A percentile compares a stretch with the other conserved stretches of the same genome.
phyloP scores from a whole-genome alignment of 1,140 invertebrate species.

The Bombus vancouverensis region DNA sequence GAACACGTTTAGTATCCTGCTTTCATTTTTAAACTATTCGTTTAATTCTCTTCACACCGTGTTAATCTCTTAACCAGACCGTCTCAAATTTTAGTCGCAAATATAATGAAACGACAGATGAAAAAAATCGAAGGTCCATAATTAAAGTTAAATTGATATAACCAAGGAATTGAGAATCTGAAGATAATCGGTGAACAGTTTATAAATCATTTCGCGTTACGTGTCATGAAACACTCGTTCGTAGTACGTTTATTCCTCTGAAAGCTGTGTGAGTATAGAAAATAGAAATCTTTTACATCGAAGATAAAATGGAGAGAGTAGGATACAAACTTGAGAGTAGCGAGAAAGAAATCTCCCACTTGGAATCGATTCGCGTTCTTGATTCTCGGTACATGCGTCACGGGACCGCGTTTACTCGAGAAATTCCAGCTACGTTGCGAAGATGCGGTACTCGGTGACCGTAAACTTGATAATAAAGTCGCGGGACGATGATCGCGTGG shows the following conservation, averaged over 20 bases:
- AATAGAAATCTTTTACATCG: background rate
- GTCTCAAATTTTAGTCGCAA: too few relatives aligned
- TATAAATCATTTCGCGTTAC: too few relatives aligned
- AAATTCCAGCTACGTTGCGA: constrained; percentile 1
- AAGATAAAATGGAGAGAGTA: background rate
- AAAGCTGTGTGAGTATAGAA: background rate
- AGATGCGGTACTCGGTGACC: background rate
- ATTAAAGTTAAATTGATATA: background rate
- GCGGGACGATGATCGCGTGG: background rate
- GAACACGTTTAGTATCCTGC: background rate
- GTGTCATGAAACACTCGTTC: too few relatives aligned
- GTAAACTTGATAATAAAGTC: constrained; percentile 24
- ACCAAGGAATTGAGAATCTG: background rate
- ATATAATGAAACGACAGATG: background rate
- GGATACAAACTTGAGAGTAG: background rate
- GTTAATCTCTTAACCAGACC: too few relatives aligned
- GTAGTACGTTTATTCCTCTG: too few relatives aligned
- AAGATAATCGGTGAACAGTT: background rate
- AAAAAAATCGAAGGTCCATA: background rate
- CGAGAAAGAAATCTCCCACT: background rate
- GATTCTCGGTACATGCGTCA: background rate
- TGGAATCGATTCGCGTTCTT: background rate
- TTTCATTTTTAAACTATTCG: background rate
- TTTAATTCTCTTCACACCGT: too few relatives aligned
- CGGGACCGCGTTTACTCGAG: background rate